Base-by-base conservation (phyloP, 2,888 invertebrate species). In the Junonia oenone region DNA sequence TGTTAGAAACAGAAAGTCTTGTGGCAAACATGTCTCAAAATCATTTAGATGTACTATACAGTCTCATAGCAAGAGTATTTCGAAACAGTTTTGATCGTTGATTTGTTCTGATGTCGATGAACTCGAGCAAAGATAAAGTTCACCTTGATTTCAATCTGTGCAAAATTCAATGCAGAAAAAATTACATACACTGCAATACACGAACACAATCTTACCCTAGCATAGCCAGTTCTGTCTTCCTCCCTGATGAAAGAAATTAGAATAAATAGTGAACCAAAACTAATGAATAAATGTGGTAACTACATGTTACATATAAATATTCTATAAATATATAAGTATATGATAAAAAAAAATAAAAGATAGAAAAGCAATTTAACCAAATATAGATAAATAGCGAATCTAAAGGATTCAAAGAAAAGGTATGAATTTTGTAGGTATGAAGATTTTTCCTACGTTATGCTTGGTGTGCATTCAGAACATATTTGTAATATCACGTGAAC, bases 151-250 rank as follows among this genome's bases (percentile, higher is more conserved):
- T 52, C 55, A 63, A 61, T 66, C 53, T 58, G 61, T 62, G 68
- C 63, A 66, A 65, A 43, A 65, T 64, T 70, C 71, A 73, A 78
- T 78, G 83, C 81, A 78, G 76, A 73, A 73, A 74, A 73, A 63
- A 81, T 76, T 72, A 78, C 78, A 80, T 75, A 82, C 84, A 85
- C 78, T 75, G 76, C 82, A 83, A 78, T 73, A 78, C 85, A 84
- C 71, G 75, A 86, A 87, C 84, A 83, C 81, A 73, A 66, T 79
- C 91, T 91, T 91, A 91, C 91, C 91, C 91, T 89, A 86, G 76
- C 87, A 90, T 83, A 90, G 86, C 90, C 91, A 82, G 83, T 81
- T 82, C 84, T 87, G 85, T 90, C 91, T 83, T 89, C 90, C 89
- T 91, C 90, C 91, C 91, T 91, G 89, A 89, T 90, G 84, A 91